Conservation (phyloP, 2,113 vertebrate genomes). For the Leiothrix lutea region DNA sequence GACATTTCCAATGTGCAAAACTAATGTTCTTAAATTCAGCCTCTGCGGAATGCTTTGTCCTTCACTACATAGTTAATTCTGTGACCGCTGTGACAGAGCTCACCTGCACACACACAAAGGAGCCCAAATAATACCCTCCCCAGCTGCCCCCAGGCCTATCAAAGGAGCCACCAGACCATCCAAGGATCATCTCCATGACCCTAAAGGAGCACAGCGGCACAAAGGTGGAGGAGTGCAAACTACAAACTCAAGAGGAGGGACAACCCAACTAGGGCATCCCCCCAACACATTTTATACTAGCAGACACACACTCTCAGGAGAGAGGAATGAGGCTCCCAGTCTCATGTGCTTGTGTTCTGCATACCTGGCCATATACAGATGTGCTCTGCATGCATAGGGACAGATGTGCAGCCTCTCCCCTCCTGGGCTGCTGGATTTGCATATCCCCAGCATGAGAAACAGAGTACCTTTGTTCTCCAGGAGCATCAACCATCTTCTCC, state of each 20-base stretch:
- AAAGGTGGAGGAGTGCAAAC: background rate
- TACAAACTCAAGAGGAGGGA: background rate
- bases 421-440: background rate
- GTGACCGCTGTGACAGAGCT: background rate
- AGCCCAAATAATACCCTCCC: background rate
- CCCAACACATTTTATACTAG: fast-evolving
- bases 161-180: background rate
- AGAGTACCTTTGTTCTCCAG: background rate
- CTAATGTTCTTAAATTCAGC: background rate
- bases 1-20: background rate
- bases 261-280: background rate
- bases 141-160: background rate
- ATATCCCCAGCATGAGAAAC: background rate
- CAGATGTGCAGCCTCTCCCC: background rate
- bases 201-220: background rate
- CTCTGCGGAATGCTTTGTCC: background rate
- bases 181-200: background rate
- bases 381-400: fast-evolving
- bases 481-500: background rate
- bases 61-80: background rate
- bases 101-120: fast-evolving
- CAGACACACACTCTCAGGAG: background rate
- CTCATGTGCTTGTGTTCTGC: fast-evolving
- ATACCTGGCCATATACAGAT: fast-evolving
- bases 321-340: background rate